Percentiles rank a stretch among this genome's conserved stretches.
Conservation (phyloP, 2,888 invertebrate species). For the Trachelus iudaicus region DNA sequence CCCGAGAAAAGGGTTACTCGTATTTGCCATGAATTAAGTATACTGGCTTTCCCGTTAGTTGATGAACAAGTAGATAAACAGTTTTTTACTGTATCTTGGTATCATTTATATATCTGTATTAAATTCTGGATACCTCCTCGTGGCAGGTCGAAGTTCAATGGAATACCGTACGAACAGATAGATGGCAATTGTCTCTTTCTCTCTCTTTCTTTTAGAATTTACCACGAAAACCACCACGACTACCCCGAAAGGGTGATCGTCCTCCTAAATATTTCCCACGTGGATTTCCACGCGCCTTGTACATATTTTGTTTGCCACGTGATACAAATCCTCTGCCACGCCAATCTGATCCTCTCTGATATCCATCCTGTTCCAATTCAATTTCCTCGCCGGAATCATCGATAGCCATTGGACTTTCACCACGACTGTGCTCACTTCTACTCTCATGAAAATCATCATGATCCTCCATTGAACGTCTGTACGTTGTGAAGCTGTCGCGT, state of each 20-base stretch:
- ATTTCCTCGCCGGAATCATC: constrained; percentile 49
- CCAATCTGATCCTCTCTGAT: constrained; percentile 42
- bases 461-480: constrained; percentile 35
- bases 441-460: constrained; percentile 45
- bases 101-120: neutral
- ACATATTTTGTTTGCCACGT: constrained; percentile 36
- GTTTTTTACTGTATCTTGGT: neutral
- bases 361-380: constrained; percentile 25
- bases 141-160: neutral
- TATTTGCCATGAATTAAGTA: neutral
- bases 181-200: neutral
- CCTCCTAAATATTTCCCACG: constrained; percentile 41
- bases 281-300: constrained; percentile 34
- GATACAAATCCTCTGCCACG: constrained; percentile 38
- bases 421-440: constrained; percentile 48
- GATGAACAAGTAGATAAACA: neutral
- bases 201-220: constrained; percentile 26
- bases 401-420: constrained; percentile 49
- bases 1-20: neutral
- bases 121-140: neutral
- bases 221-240: constrained; percentile 39
- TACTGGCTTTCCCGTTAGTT: neutral
- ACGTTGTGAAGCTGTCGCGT: constrained; percentile 39
- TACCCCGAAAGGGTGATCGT: constrained; percentile 36
- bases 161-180: neutral